A percentile compares a stretch with the other conserved stretches of the same genome.
Evolutionary conservation across 2,888 invertebrate species (phyloP).

Genomic region (Leucania comma): DNA sequence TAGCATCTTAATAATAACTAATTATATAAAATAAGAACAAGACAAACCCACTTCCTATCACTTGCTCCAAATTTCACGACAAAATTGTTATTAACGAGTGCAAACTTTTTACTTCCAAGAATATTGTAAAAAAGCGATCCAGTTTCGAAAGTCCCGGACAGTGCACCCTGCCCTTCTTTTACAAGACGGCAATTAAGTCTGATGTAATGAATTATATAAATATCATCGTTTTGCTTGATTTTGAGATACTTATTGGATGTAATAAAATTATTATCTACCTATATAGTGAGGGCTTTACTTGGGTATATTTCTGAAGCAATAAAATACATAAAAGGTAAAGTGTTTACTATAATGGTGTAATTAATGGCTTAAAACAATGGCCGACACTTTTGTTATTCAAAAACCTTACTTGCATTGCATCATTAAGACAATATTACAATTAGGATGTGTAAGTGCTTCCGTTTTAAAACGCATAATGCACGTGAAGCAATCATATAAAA

Average conservation of each 20-base stretch:
- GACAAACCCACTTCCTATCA: neutral
- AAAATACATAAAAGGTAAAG: neutral
- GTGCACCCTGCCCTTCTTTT: conserved; percentile 37
- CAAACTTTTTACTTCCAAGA: conserved; percentile 38
- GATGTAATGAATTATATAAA: conserved; percentile 51
- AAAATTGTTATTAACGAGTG: conserved; percentile 8
- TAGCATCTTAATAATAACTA: conserved; percentile 5
- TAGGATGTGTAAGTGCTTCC: conserved; percentile 12
- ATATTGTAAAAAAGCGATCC: conserved; percentile 21
- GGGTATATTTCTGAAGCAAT: neutral
- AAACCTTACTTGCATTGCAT: neutral
- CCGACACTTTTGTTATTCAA: conserved; percentile 5
- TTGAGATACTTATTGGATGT: neutral
- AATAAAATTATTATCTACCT: neutral
- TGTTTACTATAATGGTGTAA: neutral
- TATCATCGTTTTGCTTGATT: neutral
- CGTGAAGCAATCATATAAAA: neutral
- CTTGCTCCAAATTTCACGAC: conserved; percentile 16
- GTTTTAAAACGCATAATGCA: neutral
- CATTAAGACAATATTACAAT: conserved; percentile 17
- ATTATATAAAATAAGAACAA: conserved; percentile 10
- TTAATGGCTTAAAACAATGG: conserved; percentile 4
- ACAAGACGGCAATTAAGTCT: conserved; percentile 12
- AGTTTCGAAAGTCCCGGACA: conserved; percentile 46
- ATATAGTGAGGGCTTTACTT: neutral